Evolutionary conservation across 2,888 invertebrate genomes (phyloP).

Genomic region (Papilio demoleus): DNA sequence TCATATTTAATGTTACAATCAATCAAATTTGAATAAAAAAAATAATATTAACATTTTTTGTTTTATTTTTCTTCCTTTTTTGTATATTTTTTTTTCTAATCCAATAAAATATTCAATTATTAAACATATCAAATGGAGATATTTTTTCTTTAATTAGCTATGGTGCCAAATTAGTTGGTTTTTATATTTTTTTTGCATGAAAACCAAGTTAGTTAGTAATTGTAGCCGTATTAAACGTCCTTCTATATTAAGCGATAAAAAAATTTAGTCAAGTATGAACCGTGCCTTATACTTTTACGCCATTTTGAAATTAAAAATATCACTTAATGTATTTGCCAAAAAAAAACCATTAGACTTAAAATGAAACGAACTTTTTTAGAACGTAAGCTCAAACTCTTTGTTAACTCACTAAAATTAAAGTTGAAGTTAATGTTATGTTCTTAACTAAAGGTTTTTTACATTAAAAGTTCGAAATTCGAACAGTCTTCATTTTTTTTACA

Average conservation of each 20-base stretch:
- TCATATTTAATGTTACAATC: conserved; percentile 77
- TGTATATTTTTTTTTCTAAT: conserved; percentile 52
- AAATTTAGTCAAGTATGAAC: conserved; percentile 75
- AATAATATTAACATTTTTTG: conserved; percentile 62
- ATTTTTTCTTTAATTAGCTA: conserved; percentile 41
- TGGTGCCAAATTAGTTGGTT: conserved; percentile 49
- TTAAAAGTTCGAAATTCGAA: no score
- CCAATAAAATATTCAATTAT: conserved; percentile 56
- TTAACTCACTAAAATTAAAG: conserved; percentile 19
- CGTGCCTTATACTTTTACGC: conserved; percentile 82
- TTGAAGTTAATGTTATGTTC: background rate
- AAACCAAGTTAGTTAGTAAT: conserved; percentile 49
- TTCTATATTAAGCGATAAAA: conserved; percentile 60
- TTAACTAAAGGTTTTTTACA: no score
- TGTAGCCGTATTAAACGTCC: conserved; percentile 75
- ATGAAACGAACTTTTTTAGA: conserved; percentile 56
- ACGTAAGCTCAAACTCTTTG: conserved; percentile 29
- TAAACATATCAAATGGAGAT: conserved; percentile 60
- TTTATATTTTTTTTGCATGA: conserved; percentile 43
- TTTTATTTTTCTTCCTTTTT: conserved; percentile 69
- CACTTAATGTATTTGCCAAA: conserved; percentile 74
- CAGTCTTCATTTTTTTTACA: background rate
- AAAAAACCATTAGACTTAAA: conserved; percentile 50
- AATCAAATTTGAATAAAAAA: conserved; percentile 76
- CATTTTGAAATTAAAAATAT: conserved; percentile 79